Base-by-base conservation (phyloP, 2,888 invertebrate genomes). In the Eurois occulta region DNA sequence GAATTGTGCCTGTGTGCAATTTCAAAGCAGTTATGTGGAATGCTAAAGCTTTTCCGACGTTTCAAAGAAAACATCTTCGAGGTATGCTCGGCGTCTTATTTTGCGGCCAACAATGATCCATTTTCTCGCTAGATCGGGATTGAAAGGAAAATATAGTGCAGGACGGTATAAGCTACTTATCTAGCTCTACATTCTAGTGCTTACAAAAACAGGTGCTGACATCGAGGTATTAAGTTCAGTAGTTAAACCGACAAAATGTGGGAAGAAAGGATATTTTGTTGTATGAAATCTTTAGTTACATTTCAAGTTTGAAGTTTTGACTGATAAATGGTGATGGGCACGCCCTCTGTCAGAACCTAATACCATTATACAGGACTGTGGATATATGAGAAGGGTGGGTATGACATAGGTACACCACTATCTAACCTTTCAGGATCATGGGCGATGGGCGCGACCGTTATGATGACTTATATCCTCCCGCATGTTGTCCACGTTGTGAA, bases 21-120 rank as follows among this genome's bases (percentile, higher is more conserved):
- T 75, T 74, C 55, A 75, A 78, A 85, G 71, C 68, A 69, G 72
- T 78, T 87, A 68, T 72, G 67, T 75, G 86, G 62, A 80, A 71
- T 73, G 55, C 70, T 78, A 21, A 81, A 81, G 75, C 55, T 77
- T 78, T 69, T 32, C 64, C 60, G 52, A 67, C 41, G 73, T 46
- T 46, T 86, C 68, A 83, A 85, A 83, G 80, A 83, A 86, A 79
- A 83, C 35, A 52, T 81, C 72, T 75, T 66, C 32, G n/a, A 55
- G 74, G 64, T 77, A 78, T 82, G 80, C 72, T 69, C 71, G 35
- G 68, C 48, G 65, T 77, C 67, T 75, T 81, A 77, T 86, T 81
- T 79, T 71, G 75, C 77, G 68, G 83, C 87, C 86, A 81, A 81
- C 77, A 87, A 76, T 81, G 77, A 85, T 86, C 86, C 75, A 80